Conservation (phyloP, 2,797 vertebrate species). For the Neosilurus hyrtlii region DNA sequence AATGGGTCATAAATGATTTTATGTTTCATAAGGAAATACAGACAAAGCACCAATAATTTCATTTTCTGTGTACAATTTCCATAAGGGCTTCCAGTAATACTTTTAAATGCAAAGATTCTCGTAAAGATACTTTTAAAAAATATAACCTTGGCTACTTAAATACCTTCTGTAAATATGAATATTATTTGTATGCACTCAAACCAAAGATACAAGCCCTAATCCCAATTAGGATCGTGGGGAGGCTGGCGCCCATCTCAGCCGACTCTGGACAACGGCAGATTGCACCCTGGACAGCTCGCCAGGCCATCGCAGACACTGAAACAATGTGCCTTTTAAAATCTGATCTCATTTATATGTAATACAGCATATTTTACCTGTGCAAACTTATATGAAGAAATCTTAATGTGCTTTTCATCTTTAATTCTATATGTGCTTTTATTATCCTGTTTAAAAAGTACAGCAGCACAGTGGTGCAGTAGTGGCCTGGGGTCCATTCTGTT, state of each 20-base stretch:
- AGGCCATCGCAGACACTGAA: neutral
- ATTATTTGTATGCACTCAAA: neutral
- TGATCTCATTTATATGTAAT: neutral
- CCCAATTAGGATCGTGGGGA: too few relatives aligned
- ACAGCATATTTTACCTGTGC: neutral
- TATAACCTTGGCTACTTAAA: neutral
- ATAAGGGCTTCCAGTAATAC: slow-evolving; percentile 47
- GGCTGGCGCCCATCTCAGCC: too few relatives aligned
- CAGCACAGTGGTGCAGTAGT: too few relatives aligned
- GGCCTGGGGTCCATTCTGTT: too few relatives aligned
- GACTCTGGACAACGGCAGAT: too few relatives aligned
- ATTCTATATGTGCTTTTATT: neutral
- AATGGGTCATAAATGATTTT: slow-evolving; percentile 40
- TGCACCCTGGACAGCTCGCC: too few relatives aligned
- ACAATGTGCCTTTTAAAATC: neutral
- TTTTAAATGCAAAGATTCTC: slow-evolving; percentile 37
- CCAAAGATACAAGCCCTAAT: neutral
- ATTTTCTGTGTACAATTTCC: slow-evolving; percentile 33
- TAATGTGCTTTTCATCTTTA: neutral
- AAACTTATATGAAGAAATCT: neutral
- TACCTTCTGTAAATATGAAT: slow-evolving; percentile 1
- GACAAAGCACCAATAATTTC: slow-evolving; percentile 30
- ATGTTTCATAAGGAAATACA: slow-evolving; percentile 31
- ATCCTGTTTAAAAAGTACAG: neutral
- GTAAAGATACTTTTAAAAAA: slow-evolving; percentile 36